Percentiles rank a stretch among this genome's conserved stretches.
Evolutionary conservation across 2,797 vertebrate genomes (phyloP).

Genomic region (Gymnothorax reevesii): DNA sequence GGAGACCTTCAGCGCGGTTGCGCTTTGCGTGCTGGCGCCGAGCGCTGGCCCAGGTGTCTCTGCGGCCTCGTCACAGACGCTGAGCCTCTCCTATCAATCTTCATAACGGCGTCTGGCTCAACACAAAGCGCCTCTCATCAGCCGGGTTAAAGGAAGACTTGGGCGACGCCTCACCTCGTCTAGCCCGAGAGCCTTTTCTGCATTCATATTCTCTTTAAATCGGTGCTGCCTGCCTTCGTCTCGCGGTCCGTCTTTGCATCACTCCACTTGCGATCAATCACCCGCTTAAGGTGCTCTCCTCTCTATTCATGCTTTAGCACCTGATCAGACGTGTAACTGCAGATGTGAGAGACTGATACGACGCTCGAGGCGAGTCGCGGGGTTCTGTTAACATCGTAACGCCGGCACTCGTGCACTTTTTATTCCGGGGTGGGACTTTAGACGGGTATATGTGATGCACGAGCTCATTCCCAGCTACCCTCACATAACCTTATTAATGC

Average conservation of each 20-base stretch:
- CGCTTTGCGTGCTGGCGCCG: constrained; percentile 34
- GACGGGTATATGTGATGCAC: no score
- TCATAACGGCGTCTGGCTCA: constrained; percentile 63
- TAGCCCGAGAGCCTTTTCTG: background rate
- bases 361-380: background rate
- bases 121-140: constrained; percentile 68
- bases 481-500: no score
- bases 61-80: constrained; percentile 68
- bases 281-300: background rate
- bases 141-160: constrained; percentile 48
- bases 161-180: constrained; percentile 47
- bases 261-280: background rate
- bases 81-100: constrained; percentile 76
- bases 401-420: background rate
- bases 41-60: constrained; percentile 65
- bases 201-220: background rate
- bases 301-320: background rate
- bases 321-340: background rate
- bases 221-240: background rate
- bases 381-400: background rate
- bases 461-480: no score
- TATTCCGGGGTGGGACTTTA: no score
- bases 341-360: background rate
- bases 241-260: background rate
- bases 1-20: constrained; percentile 50